These are phyloP conservation scores for Hyposoter dolosus DNA, from an alignment of 2,888 invertebrate genomes.

Conservation along the genomic window DNA sequence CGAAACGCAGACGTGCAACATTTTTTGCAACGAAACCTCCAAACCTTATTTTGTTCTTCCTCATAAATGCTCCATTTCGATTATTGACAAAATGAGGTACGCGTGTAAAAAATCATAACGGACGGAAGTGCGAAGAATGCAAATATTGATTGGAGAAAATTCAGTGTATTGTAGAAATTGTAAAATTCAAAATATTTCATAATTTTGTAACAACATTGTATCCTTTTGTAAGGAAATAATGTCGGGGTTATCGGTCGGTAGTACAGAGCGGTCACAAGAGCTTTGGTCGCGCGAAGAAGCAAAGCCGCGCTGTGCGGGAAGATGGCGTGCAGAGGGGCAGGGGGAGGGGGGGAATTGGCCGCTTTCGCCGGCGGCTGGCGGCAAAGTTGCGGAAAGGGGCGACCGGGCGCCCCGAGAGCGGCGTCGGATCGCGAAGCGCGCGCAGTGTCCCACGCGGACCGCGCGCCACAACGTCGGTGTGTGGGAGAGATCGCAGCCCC, in stretches of 20 bases:
- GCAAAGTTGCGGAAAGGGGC: conserved; percentile 60
- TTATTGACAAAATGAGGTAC: not conserved
- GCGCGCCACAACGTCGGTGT: conserved; percentile 75
- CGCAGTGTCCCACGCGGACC: conserved; percentile 81
- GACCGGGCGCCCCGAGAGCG: conserved; percentile 66
- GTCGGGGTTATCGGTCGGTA: conserved; percentile 36
- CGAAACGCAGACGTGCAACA: not conserved
- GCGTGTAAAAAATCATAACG: not conserved
- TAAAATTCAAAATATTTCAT: not conserved
- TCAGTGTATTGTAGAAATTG: too few species aligned
- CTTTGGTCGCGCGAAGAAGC: not conserved
- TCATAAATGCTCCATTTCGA: not conserved
- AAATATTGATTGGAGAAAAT: not conserved
- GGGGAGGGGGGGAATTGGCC: conserved; percentile 4
- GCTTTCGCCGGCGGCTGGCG: conserved; percentile 54
- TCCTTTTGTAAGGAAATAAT: not conserved
- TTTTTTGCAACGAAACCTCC: too few species aligned
- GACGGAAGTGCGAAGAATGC: too few species aligned
- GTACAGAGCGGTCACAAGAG: conserved; percentile 26
- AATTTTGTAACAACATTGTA: conserved; percentile 7
- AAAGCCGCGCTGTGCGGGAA: not conserved
- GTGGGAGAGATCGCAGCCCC: conserved; percentile 67
- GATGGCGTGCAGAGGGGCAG: conserved; percentile 22
- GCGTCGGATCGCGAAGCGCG: conserved; percentile 75
- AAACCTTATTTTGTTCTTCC: too few species aligned